These are phyloP conservation scores for Colletes gigas DNA, from an alignment of 1,140 invertebrate species.

Conservation along the genomic window DNA sequence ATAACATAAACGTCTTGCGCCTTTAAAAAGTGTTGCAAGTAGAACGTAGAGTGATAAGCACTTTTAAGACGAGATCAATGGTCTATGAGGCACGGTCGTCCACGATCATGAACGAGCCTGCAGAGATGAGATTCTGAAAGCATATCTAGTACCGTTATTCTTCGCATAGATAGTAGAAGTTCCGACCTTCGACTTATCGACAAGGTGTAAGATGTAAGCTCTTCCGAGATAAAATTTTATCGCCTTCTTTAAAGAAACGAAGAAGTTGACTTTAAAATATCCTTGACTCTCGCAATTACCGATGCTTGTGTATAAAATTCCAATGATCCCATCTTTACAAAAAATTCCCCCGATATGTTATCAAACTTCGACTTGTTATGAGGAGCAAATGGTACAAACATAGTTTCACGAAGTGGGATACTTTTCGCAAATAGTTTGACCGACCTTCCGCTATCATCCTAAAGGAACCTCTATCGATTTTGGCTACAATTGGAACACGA, in stretches of 20 bases:
- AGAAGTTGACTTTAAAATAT: not conserved
- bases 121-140: too few relatives aligned
- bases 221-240: too few relatives aligned
- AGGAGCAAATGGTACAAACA: not conserved
- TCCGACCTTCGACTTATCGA: too few relatives aligned
- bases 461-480: constrained; percentile 54
- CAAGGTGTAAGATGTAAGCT: too few relatives aligned
- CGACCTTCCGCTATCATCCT: constrained; percentile 35
- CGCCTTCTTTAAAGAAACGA: not conserved
- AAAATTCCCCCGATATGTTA: not conserved
- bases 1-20: too few relatives aligned
- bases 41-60: too few relatives aligned
- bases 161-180: too few relatives aligned
- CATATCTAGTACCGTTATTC: too few relatives aligned
- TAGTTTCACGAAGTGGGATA: not conserved
- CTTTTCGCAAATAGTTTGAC: constrained; percentile 24
- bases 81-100: too few relatives aligned
- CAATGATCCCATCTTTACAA: not conserved
- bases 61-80: too few relatives aligned
- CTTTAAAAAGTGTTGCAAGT: too few relatives aligned
- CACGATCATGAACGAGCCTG: too few relatives aligned
- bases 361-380: not conserved
- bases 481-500: constrained; percentile 39
- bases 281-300: not conserved
- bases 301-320: not conserved